Conservation (phyloP, 2,888 invertebrate genomes). For the Torymus texanus region DNA sequence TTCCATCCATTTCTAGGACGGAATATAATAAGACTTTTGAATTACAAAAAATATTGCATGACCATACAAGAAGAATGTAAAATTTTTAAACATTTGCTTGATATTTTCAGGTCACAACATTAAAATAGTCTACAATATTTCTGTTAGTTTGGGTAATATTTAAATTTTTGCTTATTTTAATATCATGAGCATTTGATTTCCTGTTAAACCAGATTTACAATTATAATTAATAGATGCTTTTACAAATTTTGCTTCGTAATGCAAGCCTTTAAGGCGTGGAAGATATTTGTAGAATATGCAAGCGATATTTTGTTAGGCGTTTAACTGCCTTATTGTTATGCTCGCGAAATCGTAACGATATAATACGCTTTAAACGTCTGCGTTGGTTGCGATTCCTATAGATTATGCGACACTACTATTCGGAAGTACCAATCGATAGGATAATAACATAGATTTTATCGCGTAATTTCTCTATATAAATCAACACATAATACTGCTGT, state of each 20-base stretch:
- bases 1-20: neutral
- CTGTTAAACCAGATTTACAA: too few relatives aligned
- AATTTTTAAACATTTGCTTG: slow-evolving; percentile 10
- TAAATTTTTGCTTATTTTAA: too few relatives aligned
- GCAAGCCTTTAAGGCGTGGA: slow-evolving; percentile 34
- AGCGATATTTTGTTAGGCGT: neutral
- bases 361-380: neutral
- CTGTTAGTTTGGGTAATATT: too few relatives aligned
- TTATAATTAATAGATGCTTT: slow-evolving; percentile 3
- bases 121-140: too few relatives aligned
- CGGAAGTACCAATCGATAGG: slow-evolving; percentile 14
- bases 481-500: too few relatives aligned
- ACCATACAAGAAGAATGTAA: too few relatives aligned
- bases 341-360: neutral
- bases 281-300: slow-evolving; percentile 16
- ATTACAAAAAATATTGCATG: too few relatives aligned
- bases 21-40: neutral
- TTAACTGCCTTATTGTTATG: neutral
- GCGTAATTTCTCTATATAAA: too few relatives aligned
- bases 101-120: too few relatives aligned
- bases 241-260: neutral
- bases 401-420: neutral
- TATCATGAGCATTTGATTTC: neutral
- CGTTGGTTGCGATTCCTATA: neutral
- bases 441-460: too few relatives aligned